Base-by-base conservation (phyloP, 2,888 invertebrate genomes). In the Parnassius glacialis region DNA sequence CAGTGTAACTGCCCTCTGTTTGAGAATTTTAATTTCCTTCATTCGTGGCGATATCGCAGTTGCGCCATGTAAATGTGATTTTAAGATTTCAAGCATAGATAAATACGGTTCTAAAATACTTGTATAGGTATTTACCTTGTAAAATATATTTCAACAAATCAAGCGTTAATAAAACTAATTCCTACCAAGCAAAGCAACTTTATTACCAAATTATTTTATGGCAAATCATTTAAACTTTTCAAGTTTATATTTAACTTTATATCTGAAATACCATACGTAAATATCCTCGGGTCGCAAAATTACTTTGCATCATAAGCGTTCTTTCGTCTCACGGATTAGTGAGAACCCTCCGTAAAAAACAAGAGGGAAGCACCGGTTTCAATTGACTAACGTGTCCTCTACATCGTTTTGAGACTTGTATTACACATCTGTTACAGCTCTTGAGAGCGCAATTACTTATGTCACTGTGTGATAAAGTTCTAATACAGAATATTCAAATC, bases 1-100 rank as follows among this genome's bases (percentile, higher is more conserved):
- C 87, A 84, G 81, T 85, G 88, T 87, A 87, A 90, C 83, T 89
- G 87, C 87, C 88, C 84, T 83, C 85, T 83, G 84, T 86, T 89
- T 83, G 84, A 83, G 86, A 83, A 79, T 90, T 91, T 90, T 90
- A 90, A 91, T 90, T 91, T 91, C 90, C 90, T 90, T 83, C 80
- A 84, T 84, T 85, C 75, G 79, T 75, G 73, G 74, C 74, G 74
- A 54, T 20, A 70, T 71, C 65, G 76, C 74, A 70, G 73, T 65
- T 69, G 64, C 70, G 70, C 67, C 65, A 67, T 66, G 65, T 61
- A 61, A 56, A 60, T 60, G 45, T 60, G 53, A 42, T 52, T 43
- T 58, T 34, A 13, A 58, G 50, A 56, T 59, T 60, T 60, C 44
- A 53, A 59, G 13, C 50, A 53, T n/a, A 42, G 52, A 48, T 47